Percentiles rank a stretch among this genome's conserved stretches.
These are phyloP conservation scores for Polyommatus iphigenia DNA, from an alignment of 2,888 invertebrate species.

Conservation along the genomic window DNA sequence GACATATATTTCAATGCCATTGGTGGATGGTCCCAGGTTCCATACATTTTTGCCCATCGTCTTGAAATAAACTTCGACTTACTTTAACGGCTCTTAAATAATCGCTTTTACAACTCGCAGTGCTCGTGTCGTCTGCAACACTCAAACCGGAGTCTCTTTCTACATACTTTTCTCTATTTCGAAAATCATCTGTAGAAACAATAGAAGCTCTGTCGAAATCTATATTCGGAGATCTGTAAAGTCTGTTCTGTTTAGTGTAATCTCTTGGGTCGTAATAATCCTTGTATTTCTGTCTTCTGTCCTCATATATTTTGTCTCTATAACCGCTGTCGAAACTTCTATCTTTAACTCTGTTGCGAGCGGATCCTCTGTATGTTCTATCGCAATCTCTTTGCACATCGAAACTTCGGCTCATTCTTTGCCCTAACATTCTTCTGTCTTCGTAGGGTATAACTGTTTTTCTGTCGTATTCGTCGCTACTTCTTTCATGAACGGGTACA, in stretches of 20 bases:
- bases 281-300: conserved; percentile 41
- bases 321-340: conserved; percentile 51
- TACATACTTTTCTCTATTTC: conserved; percentile 58
- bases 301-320: conserved; percentile 50
- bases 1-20: too few species aligned
- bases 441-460: conserved; percentile 49
- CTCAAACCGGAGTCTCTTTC: conserved; percentile 71
- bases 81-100: conserved; percentile 70
- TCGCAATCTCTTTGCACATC: conserved; percentile 62
- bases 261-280: conserved; percentile 52
- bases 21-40: too few species aligned
- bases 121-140: conserved; percentile 67
- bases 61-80: conserved; percentile 33
- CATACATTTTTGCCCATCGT: too few species aligned
- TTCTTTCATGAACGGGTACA: conserved; percentile 45
- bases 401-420: conserved; percentile 65
- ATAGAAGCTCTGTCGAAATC: conserved; percentile 61
- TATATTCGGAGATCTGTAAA: conserved; percentile 53
- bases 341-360: conserved; percentile 53
- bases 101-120: conserved; percentile 65
- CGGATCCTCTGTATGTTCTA: conserved; percentile 49
- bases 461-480: conserved; percentile 51
- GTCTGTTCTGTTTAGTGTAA: conserved; percentile 51
- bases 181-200: conserved; percentile 60
- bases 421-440: conserved; percentile 54